Evolutionary conservation across 1,140 invertebrate species (phyloP), one percentile per base, ranked within the genome.

Genomic region (Neodiprion virginianus): DNA sequence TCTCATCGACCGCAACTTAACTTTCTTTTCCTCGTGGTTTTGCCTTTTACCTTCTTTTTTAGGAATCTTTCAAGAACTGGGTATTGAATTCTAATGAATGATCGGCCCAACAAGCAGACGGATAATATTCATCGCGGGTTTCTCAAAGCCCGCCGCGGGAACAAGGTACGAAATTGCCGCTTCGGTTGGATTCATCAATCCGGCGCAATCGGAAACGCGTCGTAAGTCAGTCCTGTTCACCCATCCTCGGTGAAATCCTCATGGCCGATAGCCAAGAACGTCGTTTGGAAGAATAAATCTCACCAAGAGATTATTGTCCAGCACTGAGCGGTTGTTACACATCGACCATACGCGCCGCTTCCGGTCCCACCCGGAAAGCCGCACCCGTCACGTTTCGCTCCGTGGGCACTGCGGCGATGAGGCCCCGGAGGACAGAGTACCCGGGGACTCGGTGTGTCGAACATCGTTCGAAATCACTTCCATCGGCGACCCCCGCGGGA

Each of bases 361-460:
- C 81, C 84, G 85, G 83, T 80, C 81, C 79, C 77, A 84, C 79
- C 87, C 86, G 85, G 86, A 87, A 87, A 83, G 84, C 85, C 87
- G 81, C 86, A 83, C 87, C 85, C 83, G 83, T 82, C 80, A 76
- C 75, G 79, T 78, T 80, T 81, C 73, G 75, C 77, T 79, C 83
- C 72, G 47, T 80, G 79, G 76, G 74, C 80, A 78, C 67, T 23
- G 12, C 10, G 14, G 10, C 70, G 67, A 69, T n/a, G 49, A 47
- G 21, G 23, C 67, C 65, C 72, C 47, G 72, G 53, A 69, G 48
- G 69, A 67, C 67, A 68, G 68, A 50, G 68, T 67, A 72, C 72
- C 40, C 48, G 71, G 71, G 77, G 48, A 61, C 69, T 65, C 49
- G 28, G 49, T 69, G 77, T 72, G 77, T 68, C 72, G 17, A 40